Base-by-base conservation (phyloP, 2,113 vertebrate species). In the Charadrius vociferus region DNA sequence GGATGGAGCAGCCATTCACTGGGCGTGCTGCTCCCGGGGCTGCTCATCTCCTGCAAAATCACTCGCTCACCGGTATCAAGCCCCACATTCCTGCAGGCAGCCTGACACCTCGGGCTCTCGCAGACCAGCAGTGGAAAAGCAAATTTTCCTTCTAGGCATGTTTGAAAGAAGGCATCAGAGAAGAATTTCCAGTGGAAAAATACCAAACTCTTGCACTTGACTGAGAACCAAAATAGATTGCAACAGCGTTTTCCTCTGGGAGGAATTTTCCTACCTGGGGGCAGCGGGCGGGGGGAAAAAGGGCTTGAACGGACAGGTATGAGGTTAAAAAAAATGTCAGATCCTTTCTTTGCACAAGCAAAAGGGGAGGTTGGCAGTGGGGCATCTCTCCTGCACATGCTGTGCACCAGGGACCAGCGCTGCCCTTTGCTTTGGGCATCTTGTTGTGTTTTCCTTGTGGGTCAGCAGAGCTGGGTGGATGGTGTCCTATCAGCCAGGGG, bases 171-270 rank as follows among this genome's bases (percentile, higher is more conserved):
- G 68, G 34, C 83, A 95, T 52, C 59, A 32, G 72, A 36, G 88
- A 95, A 86, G 88, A 89, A 93, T 96, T 96, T 95, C 83, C 81
- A 95, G 93, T 91, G 95, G 96, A 96, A 96, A 96, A 96, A 90
- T 86, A 95, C 88, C 91, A 81, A 95, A 91, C 47, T 87, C 88
- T 72, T 87, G 93, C 85, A 94, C 94, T 85, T 84, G 86, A 96
- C 70, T 78, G 90, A 87, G 75, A 81, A 90, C 70, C 73, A 89
- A 95, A 86, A 86, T 79, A 68, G 56, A 89, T 96, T 97, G 90
- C 88, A 94, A 82, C 73, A 95, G 73, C 79, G 59, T 89, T 95
- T 87, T 95, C 77, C 86, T 72, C 72, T 65, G 73, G 91, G 47
- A 89, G 94, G 93, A 95, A 97, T 95, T 96, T 97, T 97, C 94